Evolutionary conservation across 1,140 invertebrate genomes (phyloP).

Genomic region (Lethrus apterus): DNA sequence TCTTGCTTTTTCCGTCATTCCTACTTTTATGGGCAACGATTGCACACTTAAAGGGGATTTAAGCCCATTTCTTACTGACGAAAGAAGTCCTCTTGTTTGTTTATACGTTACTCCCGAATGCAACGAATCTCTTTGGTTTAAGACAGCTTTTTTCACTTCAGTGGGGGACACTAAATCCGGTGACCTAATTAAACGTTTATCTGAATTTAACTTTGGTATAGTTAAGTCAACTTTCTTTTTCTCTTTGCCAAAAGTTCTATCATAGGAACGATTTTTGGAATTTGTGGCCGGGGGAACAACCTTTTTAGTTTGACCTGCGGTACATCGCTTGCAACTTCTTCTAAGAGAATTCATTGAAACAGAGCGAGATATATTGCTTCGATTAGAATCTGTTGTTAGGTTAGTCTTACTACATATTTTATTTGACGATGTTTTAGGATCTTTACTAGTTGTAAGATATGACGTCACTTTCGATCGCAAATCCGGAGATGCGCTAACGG

Average conservation of each 20-base stretch:
- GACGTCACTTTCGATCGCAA: slow-evolving; percentile 27
- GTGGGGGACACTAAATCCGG: slow-evolving; percentile 50
- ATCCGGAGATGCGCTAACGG: slow-evolving; percentile 38
- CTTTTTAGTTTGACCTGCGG: slow-evolving; percentile 17
- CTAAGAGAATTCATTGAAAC: slow-evolving; percentile 18
- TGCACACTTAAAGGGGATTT: slow-evolving; percentile 42
- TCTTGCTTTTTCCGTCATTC: slow-evolving; percentile 44
- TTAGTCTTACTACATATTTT: slow-evolving; percentile 29
- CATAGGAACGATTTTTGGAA: slow-evolving; percentile 35
- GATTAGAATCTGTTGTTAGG: slow-evolving; percentile 10
- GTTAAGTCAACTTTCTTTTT: slow-evolving; percentile 33
- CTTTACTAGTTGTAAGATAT: slow-evolving; percentile 23
- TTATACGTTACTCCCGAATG: slow-evolving; percentile 39
- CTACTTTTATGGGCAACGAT: slow-evolving; percentile 41
- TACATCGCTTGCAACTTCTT: slow-evolving; percentile 22
- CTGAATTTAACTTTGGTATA: slow-evolving; percentile 20
- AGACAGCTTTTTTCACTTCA: slow-evolving; percentile 52
- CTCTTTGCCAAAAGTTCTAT: slow-evolving; percentile 41
- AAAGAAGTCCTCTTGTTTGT: slow-evolving; percentile 39
- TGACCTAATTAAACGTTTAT: slow-evolving; percentile 38
- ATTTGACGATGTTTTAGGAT: slow-evolving; percentile 22
- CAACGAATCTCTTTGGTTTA: slow-evolving; percentile 35
- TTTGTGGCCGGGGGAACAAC: slow-evolving; percentile 17
- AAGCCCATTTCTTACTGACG: slow-evolving; percentile 33
- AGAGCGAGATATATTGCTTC: slow-evolving; percentile 1